Percentiles rank a stretch among this genome's conserved stretches.
phyloP scores from a whole-genome alignment of 1,140 invertebrate species.

The Drosophila virilis region DNA sequence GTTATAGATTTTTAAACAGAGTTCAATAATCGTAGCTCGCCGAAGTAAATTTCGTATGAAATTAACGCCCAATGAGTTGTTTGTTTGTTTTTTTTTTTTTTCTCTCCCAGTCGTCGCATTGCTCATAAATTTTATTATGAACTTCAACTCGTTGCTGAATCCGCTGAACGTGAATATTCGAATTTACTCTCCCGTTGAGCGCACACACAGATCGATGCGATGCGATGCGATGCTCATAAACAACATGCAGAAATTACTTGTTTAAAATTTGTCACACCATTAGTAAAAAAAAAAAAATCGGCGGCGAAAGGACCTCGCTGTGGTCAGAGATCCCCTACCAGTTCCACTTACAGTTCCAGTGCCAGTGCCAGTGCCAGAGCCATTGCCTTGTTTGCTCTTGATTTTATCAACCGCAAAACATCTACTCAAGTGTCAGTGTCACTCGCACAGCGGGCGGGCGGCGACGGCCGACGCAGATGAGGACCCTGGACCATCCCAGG shows the following conservation, averaged over 20 bases:
- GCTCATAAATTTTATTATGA: conserved; percentile 83
- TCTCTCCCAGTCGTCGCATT: conserved; percentile 42
- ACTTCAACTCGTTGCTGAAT: conserved; percentile 45
- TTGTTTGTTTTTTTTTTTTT: conserved; percentile 32
- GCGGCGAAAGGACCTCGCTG: conserved; percentile 79
- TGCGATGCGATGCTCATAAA: conserved; percentile 75
- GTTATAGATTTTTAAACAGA: conserved; percentile 81
- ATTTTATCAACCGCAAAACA: conserved; percentile 83
- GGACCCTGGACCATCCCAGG: conserved; percentile 67
- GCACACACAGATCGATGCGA: conserved; percentile 40
- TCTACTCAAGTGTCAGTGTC: conserved; percentile 83
- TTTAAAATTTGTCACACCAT: conserved; percentile 83
- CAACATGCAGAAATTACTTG: conserved; percentile 83
- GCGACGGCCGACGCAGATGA: conserved; percentile 59
- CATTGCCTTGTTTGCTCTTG: conserved; percentile 76
- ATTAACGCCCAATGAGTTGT: conserved; percentile 51
- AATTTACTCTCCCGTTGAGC: conserved; percentile 64
- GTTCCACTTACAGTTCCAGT: conserved; percentile 24
- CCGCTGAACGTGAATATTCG: conserved; percentile 2
- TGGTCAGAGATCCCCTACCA: conserved; percentile 35
- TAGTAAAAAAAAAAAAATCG: conserved; percentile 77
- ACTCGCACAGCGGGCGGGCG: conserved; percentile 75
- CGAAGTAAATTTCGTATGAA: conserved; percentile 40
- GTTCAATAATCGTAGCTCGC: conserved; percentile 62
- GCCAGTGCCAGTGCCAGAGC: conserved; percentile 3